Percentiles rank a stretch among this genome's conserved stretches.
These are phyloP conservation scores for Redunca redunca DNA, from an alignment of 2,113 vertebrate genomes.

Conservation along the genomic window DNA sequence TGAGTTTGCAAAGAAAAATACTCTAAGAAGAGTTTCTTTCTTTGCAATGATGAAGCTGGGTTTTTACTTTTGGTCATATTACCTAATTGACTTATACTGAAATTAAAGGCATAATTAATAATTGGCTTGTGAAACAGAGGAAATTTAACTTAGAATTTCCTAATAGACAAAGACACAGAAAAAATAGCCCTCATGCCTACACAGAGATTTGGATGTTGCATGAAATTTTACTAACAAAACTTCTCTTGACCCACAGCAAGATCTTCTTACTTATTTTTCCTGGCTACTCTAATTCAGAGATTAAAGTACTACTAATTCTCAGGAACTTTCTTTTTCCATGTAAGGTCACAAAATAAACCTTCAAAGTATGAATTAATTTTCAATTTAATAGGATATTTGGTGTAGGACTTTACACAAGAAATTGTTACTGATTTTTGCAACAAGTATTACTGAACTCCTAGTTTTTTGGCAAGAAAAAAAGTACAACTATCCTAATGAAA, in stretches of 20 bases:
- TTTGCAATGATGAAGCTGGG: neutral
- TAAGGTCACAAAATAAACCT: neutral
- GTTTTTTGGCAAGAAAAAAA: neutral
- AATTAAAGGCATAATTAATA: conserved; percentile 32
- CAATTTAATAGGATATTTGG: neutral
- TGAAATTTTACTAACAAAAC: neutral
- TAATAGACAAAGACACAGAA: neutral
- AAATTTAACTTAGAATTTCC: conserved; percentile 18
- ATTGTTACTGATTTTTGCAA: neutral
- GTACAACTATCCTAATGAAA: neutral
- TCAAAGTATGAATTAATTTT: neutral
- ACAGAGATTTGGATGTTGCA: neutral
- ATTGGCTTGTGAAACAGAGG: neutral
- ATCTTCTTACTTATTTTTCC: neutral
- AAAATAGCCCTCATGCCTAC: neutral
- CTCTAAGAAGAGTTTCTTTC: neutral
- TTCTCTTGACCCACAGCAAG: neutral
- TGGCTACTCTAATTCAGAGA: neutral
- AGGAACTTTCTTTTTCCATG: neutral
- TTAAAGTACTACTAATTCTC: conserved; percentile 18
- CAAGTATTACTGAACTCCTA: neutral
- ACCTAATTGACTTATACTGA: neutral
- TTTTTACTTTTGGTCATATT: neutral
- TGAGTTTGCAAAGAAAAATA: conserved; percentile 24
- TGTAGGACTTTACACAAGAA: neutral